A percentile compares a stretch with the other conserved stretches of the same genome.
These are phyloP conservation scores for Callithrix jacchus DNA, from an alignment of 2,113 vertebrate genomes.

Conservation along the genomic window DNA sequence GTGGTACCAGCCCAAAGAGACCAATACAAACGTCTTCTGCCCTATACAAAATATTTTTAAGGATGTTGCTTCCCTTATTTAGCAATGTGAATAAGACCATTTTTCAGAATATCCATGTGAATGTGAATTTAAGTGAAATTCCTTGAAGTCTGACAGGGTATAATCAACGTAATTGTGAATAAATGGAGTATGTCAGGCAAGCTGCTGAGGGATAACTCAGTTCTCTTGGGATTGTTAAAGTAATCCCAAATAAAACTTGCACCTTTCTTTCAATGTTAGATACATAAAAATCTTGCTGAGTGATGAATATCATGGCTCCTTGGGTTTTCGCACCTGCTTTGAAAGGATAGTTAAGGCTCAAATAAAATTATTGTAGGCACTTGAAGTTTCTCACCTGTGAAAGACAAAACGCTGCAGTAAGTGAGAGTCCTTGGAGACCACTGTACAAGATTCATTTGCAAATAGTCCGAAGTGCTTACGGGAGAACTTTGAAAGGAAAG, in stretches of 20 bases:
- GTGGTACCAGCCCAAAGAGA: neutral
- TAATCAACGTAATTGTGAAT: neutral
- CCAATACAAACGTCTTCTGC: neutral
- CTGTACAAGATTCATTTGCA: conserved; percentile 53
- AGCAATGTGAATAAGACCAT: neutral
- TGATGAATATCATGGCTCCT: conserved; percentile 33
- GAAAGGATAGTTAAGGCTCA: conserved; percentile 36
- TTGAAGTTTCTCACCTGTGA: conserved; percentile 67
- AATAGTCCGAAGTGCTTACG: neutral
- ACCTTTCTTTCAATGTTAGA: conserved; percentile 49
- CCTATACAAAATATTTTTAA: neutral
- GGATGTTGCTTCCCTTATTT: neutral
- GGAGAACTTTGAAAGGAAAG: neutral
- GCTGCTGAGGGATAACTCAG: neutral
- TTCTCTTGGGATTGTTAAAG: neutral
- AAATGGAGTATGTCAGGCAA: neutral
- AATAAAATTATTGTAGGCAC: conserved; percentile 24
- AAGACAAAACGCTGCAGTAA: conserved; percentile 58
- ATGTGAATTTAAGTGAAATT: neutral
- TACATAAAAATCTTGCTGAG: conserved; percentile 54
- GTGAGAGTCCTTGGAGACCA: neutral
- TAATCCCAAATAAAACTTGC: conserved; percentile 3
- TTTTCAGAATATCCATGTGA: neutral
- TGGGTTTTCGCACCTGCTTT: conserved; percentile 30
- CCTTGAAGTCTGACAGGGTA: neutral